These are phyloP conservation scores for Caenorhabditis sulstoni DNA, from an alignment of 2,888 invertebrate genomes.

Conservation along the genomic window DNA sequence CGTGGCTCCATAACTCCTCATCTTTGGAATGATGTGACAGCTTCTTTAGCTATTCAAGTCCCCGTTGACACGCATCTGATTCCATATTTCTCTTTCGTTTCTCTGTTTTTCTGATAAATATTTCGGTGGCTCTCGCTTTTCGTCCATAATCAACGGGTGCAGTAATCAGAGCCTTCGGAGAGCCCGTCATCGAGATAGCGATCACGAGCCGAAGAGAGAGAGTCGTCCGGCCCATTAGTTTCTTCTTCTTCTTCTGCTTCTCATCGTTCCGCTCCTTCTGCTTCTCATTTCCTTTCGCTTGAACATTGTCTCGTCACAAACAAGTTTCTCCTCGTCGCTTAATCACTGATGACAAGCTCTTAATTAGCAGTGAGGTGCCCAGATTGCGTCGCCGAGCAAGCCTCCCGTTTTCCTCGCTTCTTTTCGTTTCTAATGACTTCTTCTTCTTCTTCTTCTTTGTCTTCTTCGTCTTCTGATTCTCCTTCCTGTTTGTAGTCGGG, in stretches of 20 bases:
- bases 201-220: background rate
- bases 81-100: background rate
- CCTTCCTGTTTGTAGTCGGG: slow-evolving; percentile 1
- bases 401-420: slow-evolving; percentile 6
- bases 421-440: slow-evolving; percentile 13
- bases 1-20: slow-evolving; percentile 1
- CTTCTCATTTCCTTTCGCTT: slow-evolving; percentile 1
- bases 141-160: background rate
- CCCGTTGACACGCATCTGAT: slow-evolving; percentile 24
- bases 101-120: slow-evolving; percentile 16
- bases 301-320: background rate
- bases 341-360: slow-evolving; percentile 60
- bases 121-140: slow-evolving; percentile 7
- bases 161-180: slow-evolving; percentile 1
- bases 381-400: background rate
- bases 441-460: background rate
- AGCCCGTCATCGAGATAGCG: background rate
- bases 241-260: background rate
- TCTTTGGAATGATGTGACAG: too few species aligned
- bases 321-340: slow-evolving; percentile 16
- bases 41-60: slow-evolving; percentile 9
- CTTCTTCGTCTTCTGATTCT: background rate
- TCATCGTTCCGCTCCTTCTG: background rate
- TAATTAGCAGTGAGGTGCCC: slow-evolving; percentile 36
- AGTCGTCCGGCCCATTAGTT: slow-evolving; percentile 1